Evolutionary conservation across 1,140 invertebrate genomes (phyloP), one percentile per base, ranked within the genome.

Genomic region (Drosophila baimaii): DNA sequence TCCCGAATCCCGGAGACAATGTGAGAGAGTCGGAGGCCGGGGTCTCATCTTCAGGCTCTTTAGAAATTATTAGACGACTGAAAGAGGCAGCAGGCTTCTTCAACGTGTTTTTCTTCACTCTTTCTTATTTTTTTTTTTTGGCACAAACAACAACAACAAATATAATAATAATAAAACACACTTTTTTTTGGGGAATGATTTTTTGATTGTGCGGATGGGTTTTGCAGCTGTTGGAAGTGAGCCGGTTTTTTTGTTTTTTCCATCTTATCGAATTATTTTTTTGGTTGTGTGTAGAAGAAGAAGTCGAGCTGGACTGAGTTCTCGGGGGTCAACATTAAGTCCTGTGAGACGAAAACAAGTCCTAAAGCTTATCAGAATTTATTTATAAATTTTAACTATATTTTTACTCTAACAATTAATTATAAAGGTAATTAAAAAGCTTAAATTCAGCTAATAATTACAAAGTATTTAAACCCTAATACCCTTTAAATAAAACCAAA

Each of bases 221-320:
- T 65, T 74, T 82, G 80, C 80, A 82, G 80, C 79, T 82, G 80
- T 82, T 82, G 75, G 31, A 43, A 75, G 54, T 74, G 75, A 82
- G 80, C 79, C 75, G 75, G 80, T 82, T 82, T 81, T 31, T 43
- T 13, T n/a, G n/a, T n/a, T 25, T 66, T 69, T 37, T 70, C 33
- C 37, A 47, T 58, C 23, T 37, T 31, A 64, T 19, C 21, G 27
- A 61, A 61, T 51, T 65, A 33, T 58, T 57, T 58, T 57, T 62
- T 54, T 6, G 52, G 33, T 47, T 47, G 17, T 63, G 31, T 46
- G 35, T 10, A n/a, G 27, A 43, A 66, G 12, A 15, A 54, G 33
- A 57, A 57, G 44, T 19, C n/a, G 17, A 47, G 27, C 9, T 37
- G 37, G 10, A 31, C 29, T 21, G 15, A 64, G 31, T 71, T 70